These are phyloP conservation scores for Herpetotheres cachinnans DNA, from an alignment of 2,113 vertebrate genomes.

Conservation along the genomic window DNA sequence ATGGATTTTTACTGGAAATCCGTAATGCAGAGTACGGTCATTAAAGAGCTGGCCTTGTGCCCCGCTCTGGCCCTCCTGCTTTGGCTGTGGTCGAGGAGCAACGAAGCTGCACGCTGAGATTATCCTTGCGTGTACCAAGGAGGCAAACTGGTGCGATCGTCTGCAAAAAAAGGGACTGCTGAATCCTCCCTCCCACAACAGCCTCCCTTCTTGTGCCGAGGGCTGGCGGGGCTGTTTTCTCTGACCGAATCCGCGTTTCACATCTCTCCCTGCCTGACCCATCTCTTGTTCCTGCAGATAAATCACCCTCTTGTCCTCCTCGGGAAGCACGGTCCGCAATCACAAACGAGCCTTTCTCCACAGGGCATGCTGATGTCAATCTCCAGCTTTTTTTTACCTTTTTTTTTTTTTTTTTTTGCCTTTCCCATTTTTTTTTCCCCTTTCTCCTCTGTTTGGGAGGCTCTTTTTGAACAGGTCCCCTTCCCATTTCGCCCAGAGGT, in stretches of 20 bases:
- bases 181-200: not conserved
- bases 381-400: not conserved
- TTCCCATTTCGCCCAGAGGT: not conserved
- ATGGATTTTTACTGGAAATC: constrained; percentile 58
- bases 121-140: not conserved
- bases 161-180: not conserved
- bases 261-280: constrained; percentile 9
- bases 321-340: not conserved
- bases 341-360: not conserved
- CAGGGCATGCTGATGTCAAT: not conserved
- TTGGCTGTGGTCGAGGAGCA: not conserved
- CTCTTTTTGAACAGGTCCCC: not conserved
- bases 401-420: not conserved
- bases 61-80: not conserved
- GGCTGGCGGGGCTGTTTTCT: not conserved
- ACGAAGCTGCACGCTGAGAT: not conserved
- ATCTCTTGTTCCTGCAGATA: constrained; percentile 23
- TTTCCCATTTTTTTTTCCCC: not conserved
- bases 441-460: not conserved
- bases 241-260: not conserved
- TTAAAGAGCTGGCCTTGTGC: not conserved
- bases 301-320: constrained; percentile 47
- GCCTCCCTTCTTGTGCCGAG: not conserved
- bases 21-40: not conserved
- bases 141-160: not conserved